Percentiles rank a stretch among this genome's conserved stretches.
Evolutionary conservation across 2,113 vertebrate genomes (phyloP).

Genomic region (Equus przewalskii): DNA sequence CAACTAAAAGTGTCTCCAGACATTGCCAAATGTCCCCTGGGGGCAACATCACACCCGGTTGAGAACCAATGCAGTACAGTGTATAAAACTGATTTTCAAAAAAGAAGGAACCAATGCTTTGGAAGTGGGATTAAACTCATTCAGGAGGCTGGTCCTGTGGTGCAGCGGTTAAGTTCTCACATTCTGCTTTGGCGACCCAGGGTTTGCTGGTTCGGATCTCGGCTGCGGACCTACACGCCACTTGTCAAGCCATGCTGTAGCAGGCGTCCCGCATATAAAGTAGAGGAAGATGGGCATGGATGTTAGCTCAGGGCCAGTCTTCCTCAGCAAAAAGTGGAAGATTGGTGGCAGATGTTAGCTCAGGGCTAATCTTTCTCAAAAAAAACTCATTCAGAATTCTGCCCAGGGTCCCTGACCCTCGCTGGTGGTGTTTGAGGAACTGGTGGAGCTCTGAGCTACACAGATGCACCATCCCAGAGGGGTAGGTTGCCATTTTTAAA

Average conservation of each 20-base stretch:
- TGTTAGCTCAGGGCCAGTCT: too few relatives aligned
- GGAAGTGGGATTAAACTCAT: not conserved
- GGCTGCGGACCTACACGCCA: too few relatives aligned
- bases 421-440: not conserved
- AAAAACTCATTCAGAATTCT: not conserved
- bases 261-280: too few relatives aligned
- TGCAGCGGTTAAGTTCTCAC: too few relatives aligned
- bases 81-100: not conserved
- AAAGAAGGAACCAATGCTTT: not conserved
- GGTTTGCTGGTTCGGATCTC: too few relatives aligned
- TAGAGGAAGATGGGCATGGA: too few relatives aligned
- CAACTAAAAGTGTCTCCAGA: not conserved
- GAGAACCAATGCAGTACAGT: not conserved
- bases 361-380: too few relatives aligned
- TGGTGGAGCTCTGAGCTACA: not conserved
- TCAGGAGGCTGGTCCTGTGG: not conserved
- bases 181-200: too few relatives aligned
- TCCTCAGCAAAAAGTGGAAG: too few relatives aligned
- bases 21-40: not conserved
- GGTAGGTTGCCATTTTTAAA: not conserved
- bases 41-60: not conserved
- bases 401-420: not conserved
- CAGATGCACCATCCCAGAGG: not conserved
- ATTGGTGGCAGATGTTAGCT: too few relatives aligned
- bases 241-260: too few relatives aligned